Evolutionary conservation across 1,140 invertebrate genomes (phyloP).

Genomic region (Sitodiplosis mosellana): DNA sequence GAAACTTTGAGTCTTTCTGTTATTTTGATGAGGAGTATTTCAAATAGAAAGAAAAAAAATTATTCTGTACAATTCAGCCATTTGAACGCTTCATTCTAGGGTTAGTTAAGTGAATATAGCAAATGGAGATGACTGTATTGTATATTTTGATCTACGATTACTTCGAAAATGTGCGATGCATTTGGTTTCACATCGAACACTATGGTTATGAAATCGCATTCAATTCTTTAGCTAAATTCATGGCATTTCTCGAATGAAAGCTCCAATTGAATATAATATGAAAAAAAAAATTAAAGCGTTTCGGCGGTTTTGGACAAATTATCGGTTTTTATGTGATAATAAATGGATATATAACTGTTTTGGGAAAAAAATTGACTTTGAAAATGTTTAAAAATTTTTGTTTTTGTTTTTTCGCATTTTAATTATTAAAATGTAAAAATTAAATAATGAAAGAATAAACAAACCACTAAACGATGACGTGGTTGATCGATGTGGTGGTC

Average conservation of each 20-base stretch:
- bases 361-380: neutral
- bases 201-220: too few relatives aligned
- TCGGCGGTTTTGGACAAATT: neutral
- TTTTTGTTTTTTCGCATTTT: neutral
- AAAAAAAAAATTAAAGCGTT: neutral
- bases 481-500: constrained; percentile 3
- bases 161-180: too few relatives aligned
- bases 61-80: neutral
- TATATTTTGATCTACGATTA: too few relatives aligned
- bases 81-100: too few relatives aligned
- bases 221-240: too few relatives aligned
- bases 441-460: constrained; percentile 4
- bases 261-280: neutral
- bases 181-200: too few relatives aligned
- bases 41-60: too few relatives aligned
- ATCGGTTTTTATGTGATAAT: neutral
- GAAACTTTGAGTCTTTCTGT: neutral
- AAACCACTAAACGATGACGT: constrained; percentile 4
- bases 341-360: constrained; percentile 1
- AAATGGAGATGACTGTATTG: too few relatives aligned
- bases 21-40: neutral
- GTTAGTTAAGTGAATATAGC: too few relatives aligned
- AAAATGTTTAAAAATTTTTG: neutral
- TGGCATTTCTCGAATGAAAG: too few relatives aligned
- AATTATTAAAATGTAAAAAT: neutral